Conservation (phyloP, 2,113 vertebrate species). For the Hiodon alosoides region DNA sequence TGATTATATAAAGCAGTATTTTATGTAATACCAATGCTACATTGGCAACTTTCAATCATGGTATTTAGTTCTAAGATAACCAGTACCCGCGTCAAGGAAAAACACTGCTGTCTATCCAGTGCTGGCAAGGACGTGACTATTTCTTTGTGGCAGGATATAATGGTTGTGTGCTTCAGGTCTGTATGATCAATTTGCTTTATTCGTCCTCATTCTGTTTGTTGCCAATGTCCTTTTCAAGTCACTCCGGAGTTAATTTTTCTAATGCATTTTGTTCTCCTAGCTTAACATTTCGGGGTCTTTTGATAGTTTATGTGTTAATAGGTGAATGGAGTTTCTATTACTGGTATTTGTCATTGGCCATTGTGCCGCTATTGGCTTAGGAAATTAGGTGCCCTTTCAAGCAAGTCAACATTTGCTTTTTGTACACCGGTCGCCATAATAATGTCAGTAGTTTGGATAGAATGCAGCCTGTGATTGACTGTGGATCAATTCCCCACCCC, state of each 20-base stretch:
- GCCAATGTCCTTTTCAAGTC: neutral
- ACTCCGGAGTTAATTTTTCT: neutral
- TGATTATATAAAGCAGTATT: too few species aligned
- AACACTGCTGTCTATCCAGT: neutral
- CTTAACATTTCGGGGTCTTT: neutral
- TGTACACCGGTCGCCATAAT: neutral
- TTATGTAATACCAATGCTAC: too few species aligned
- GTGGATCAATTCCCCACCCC: too few species aligned
- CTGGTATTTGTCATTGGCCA: conserved; percentile 1
- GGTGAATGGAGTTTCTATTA: neutral
- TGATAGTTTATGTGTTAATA: conserved; percentile 3
- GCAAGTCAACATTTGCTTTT: conserved; percentile 18
- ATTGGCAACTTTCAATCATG: too few species aligned
- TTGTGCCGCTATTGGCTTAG: conserved; percentile 14
- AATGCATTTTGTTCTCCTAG: neutral
- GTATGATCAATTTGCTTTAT: conserved; percentile 6
- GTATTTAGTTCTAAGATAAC: too few species aligned
- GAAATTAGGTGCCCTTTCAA: conserved; percentile 16
- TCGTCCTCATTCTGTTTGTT: neutral
- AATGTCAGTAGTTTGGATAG: too few species aligned
- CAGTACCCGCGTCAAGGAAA: neutral
- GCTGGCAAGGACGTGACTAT: neutral
- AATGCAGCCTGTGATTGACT: too few species aligned
- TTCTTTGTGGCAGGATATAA: neutral
- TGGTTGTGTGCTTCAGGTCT: conserved; percentile 8